phyloP scores from a whole-genome alignment of 2,797 vertebrate species.

The Lacerta bilineata region DNA sequence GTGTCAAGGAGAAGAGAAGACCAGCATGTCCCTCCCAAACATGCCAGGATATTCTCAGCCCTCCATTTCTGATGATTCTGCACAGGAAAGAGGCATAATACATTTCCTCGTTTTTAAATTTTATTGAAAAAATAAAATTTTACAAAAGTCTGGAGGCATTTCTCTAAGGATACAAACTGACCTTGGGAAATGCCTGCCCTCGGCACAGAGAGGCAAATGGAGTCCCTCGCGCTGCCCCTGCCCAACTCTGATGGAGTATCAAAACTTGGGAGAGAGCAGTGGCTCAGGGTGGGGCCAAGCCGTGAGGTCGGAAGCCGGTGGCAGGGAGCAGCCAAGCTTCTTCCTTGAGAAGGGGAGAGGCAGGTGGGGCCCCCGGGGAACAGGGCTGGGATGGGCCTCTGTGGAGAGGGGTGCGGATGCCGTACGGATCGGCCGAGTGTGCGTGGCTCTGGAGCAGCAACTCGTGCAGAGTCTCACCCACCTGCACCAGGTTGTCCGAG shows the following conservation, averaged over 20 bases:
- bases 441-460: conserved; percentile 6
- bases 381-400: not conserved
- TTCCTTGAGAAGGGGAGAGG: not conserved
- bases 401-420: accelerated
- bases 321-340: not conserved
- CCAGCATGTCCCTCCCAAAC: not conserved
- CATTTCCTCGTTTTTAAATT: conserved; percentile 43
- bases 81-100: conserved; percentile 22
- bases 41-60: not conserved
- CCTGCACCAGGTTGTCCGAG: conserved; percentile 60
- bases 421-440: accelerated
- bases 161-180: not conserved
- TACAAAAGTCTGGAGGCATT: conserved; percentile 32
- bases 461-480: conserved; percentile 57
- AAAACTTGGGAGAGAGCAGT: accelerated
- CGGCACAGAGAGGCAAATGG: not conserved
- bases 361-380: accelerated
- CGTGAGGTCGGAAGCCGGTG: no score
- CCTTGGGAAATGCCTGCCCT: accelerated
- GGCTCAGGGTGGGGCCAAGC: accelerated
- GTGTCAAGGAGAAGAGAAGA: not conserved
- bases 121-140: conserved; percentile 52
- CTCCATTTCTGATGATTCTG: not conserved
- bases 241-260: no score
- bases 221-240: not conserved